Evolutionary conservation across 2,797 vertebrate species (phyloP), one percentile per base, ranked within the genome.

Genomic region (Helostoma temminkii): DNA sequence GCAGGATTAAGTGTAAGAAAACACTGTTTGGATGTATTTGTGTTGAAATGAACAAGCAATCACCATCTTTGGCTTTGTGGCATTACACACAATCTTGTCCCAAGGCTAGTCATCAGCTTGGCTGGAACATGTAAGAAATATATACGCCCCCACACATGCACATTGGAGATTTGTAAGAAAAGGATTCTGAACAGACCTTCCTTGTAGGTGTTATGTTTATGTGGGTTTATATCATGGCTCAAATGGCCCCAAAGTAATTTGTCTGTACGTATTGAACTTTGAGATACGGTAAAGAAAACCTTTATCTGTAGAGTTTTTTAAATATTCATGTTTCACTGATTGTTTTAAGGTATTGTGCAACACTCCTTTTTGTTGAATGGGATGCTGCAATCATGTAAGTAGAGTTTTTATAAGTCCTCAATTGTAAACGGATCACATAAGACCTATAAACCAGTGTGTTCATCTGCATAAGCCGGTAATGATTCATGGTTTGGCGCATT

Each of bases 31-130:
- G 49, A 62, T 77, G 42, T 68, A 62, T 81, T 76, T 75, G 56
- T 78, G 45, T 60, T 50, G n/a, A 80, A 82, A 76, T 50, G 42
- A 81, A 61, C 71, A 67, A 52, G 54, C 56, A 25, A 62, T 60
- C 45, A 55, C 53, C 70, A 61, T 84, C 71, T 86, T 75, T 70
- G 67, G 77, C 74, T 56, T 70, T 73, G 69, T 83, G 77, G 78
- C 68, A 64, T 80, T 81, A 56, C 62, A 72, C 71, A 77, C 81
- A 84, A 77, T 90, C 87, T 78, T 85, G 70, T 91, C 89, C 89
- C 74, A 63, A 76, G 91, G 88, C 89, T 80, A 87, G 73, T 87
- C 82, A 80, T 86, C 83, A 72, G 76, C 83, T 91, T 91, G 83
- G 83, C 84, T 87, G 53, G 30, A 81, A 81, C 81, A 83, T 76